These are phyloP conservation scores for Lepidocyrtinus sp. DNA, from an alignment of 2,888 invertebrate species.

Conservation along the genomic window DNA sequence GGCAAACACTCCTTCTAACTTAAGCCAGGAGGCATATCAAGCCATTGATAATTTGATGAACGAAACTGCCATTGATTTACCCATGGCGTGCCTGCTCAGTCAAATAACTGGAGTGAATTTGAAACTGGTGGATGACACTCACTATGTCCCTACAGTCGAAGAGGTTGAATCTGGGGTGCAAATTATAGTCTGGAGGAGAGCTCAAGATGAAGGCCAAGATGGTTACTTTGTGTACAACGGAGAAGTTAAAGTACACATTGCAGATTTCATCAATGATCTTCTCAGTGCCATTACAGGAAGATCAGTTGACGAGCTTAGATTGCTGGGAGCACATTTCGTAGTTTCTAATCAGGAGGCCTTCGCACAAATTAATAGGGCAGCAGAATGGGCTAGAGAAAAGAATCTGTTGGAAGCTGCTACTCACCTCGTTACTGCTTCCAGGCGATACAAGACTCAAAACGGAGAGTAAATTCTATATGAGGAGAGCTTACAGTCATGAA, in stretches of 20 bases:
- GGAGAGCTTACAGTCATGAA: no score
- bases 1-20: no score
- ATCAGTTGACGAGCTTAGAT: neutral
- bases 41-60: no score
- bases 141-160: constrained; percentile 38
- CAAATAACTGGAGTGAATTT: constrained; percentile 16
- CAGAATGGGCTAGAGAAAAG: neutral
- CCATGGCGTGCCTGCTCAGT: neutral
- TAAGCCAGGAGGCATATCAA: no score
- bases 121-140: constrained; percentile 27
- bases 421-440: no score
- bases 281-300: neutral
- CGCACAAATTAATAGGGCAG: neutral
- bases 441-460: no score
- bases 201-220: neutral
- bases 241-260: neutral
- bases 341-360: constrained; percentile 6
- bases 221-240: neutral
- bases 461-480: no score
- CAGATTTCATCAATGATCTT: neutral
- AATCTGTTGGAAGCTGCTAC: no score
- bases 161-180: constrained; percentile 14
- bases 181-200: constrained; percentile 22
- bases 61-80: neutral
- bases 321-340: neutral